These are phyloP conservation scores for Hapalemur alaotrensis DNA, from an alignment of 2,797 vertebrate genomes.

Conservation along the genomic window DNA sequence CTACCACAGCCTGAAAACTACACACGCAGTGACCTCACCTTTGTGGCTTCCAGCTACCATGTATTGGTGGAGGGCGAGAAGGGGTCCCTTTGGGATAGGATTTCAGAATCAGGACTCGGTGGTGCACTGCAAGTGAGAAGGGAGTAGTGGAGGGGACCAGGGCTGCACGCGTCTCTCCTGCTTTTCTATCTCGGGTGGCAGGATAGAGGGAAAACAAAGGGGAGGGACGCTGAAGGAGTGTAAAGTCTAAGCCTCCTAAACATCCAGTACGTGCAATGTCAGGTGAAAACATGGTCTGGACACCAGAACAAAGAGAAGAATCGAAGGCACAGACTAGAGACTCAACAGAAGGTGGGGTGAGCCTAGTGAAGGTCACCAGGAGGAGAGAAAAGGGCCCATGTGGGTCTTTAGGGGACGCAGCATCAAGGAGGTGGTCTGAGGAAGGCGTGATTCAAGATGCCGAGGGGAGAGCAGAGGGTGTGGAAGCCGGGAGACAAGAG, in stretches of 20 bases:
- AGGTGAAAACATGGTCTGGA: background rate
- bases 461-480: background rate
- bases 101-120: background rate
- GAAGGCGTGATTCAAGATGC: background rate
- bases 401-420: background rate
- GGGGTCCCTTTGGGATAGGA: too few relatives aligned
- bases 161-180: background rate
- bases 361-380: background rate
- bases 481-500: background rate
- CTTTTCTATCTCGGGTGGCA: background rate
- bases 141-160: background rate
- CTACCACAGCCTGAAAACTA: background rate
- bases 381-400: background rate
- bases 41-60: background rate
- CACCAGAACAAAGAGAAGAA: background rate
- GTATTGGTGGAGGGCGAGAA: background rate
- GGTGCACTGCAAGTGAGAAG: background rate
- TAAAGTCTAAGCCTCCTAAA: background rate
- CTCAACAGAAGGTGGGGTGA: background rate
- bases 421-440: background rate
- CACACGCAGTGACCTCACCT: background rate
- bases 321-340: background rate
- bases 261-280: background rate
- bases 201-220: background rate
- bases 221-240: background rate